phyloP scores from a whole-genome alignment of 2,888 invertebrate species.

The Polymixis lichenea region DNA sequence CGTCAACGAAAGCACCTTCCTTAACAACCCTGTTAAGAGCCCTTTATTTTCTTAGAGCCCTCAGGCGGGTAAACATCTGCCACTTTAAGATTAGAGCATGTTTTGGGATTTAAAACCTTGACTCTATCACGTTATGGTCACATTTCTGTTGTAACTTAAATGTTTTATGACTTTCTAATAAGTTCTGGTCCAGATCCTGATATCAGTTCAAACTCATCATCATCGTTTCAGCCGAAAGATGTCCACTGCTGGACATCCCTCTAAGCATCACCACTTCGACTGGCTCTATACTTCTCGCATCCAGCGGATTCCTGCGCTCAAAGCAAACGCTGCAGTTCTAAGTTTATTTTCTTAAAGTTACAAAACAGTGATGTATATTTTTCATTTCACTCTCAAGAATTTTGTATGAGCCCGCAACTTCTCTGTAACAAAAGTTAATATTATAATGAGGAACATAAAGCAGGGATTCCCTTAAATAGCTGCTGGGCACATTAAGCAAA shows the following conservation, averaged over 20 bases:
- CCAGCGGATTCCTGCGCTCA: too few relatives aligned
- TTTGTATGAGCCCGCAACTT: slow-evolving; percentile 41
- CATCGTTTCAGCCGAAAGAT: too few relatives aligned
- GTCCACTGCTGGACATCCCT: too few relatives aligned
- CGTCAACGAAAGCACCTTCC: slow-evolving; percentile 28
- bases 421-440: slow-evolving; percentile 58
- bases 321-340: background rate
- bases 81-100: slow-evolving; percentile 7
- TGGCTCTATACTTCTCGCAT: too few relatives aligned
- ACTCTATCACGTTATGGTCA: background rate
- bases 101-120: slow-evolving; percentile 24
- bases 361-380: background rate
- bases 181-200: background rate
- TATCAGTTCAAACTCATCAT: background rate
- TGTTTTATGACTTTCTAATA: background rate
- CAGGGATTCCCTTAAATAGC: slow-evolving; percentile 69
- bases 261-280: too few relatives aligned
- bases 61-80: slow-evolving; percentile 18
- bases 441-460: slow-evolving; percentile 68
- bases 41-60: slow-evolving; percentile 28
- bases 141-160: background rate
- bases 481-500: slow-evolving; percentile 74
- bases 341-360: background rate
- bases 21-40: slow-evolving; percentile 20
- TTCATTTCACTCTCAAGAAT: background rate